Percentiles rank a stretch among this genome's conserved stretches.
Evolutionary conservation across 2,113 vertebrate species (phyloP).

Genomic region (Xyliphius kryptos): DNA sequence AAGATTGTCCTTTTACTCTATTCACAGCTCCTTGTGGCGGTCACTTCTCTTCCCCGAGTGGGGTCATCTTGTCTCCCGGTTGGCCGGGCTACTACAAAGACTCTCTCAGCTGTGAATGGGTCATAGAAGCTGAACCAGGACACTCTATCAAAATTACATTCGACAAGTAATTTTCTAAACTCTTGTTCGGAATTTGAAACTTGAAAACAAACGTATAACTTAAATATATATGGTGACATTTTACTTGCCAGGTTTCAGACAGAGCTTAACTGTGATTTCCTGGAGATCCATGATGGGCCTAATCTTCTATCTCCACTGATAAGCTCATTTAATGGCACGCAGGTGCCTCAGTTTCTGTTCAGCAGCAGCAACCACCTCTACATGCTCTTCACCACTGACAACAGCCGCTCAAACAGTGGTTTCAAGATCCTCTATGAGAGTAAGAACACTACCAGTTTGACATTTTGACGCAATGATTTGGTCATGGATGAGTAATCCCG

Average conservation of each 20-base stretch:
- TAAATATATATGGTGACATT: slow-evolving; percentile 14
- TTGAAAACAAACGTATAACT: background rate
- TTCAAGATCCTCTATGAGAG: slow-evolving; percentile 97
- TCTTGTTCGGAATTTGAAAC: background rate
- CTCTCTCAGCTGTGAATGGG: too few species aligned
- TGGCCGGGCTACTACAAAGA: too few species aligned
- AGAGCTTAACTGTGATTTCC: slow-evolving; percentile 96
- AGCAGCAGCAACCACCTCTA: slow-evolving; percentile 93
- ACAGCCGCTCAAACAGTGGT: slow-evolving; percentile 95
- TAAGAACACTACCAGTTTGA: slow-evolving; percentile 60
- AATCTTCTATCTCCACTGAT: slow-evolving; percentile 88
- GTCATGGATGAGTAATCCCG: too few species aligned
- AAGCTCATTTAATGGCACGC: slow-evolving; percentile 94
- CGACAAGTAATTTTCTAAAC: slow-evolving; percentile 87
- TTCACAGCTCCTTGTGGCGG: slow-evolving; percentile 89
- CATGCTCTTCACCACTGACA: slow-evolving; percentile 96
- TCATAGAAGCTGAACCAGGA: slow-evolving; percentile 97
- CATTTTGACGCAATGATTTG: background rate
- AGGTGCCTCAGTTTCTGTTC: slow-evolving; percentile 95
- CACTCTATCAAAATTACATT: slow-evolving; percentile 97
- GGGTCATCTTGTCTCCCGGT: too few species aligned
- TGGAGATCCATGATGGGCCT: slow-evolving; percentile 94
- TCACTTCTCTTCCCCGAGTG: slow-evolving; percentile 91
- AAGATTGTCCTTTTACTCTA: too few species aligned
- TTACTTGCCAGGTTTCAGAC: slow-evolving; percentile 83